A percentile compares a stretch with the other conserved stretches of the same genome.
These are phyloP conservation scores for Actinernus sp. DNA, from an alignment of 92 coral and sea anemone genomes.

Conservation along the genomic window DNA sequence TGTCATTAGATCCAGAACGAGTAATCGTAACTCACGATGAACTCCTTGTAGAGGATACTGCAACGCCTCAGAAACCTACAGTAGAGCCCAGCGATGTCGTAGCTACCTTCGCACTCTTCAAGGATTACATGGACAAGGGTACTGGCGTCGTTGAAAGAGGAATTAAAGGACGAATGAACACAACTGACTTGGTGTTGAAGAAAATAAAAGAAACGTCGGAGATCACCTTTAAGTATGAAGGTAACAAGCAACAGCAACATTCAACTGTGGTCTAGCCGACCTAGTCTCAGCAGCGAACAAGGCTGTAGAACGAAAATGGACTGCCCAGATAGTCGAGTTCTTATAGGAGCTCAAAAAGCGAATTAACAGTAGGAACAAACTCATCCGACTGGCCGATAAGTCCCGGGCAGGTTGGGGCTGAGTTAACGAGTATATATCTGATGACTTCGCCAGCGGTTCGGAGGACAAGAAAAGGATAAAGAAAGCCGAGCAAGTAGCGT, in stretches of 20 bases:
- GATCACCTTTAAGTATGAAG: no score
- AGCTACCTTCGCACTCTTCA: conserved; percentile 2
- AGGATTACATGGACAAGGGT: conserved; percentile 29
- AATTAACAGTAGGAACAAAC: conserved; percentile 42
- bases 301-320: conserved; percentile 2
- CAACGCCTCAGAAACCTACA: no score
- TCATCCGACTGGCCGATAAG: conserved; percentile 32
- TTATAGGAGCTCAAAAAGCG: conserved; percentile 24
- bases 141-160: conserved; percentile 5
- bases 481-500: no score
- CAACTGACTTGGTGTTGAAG: no score
- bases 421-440: conserved; percentile 44
- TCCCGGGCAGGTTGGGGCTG: conserved; percentile 36
- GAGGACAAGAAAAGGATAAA: no score
- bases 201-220: conserved; percentile 21
- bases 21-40: no score
- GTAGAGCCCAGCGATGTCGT: conserved; percentile 12
- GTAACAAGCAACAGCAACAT: conserved; percentile 35
- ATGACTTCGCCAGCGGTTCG: no score
- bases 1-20: no score
- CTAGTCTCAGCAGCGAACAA: conserved; percentile 9
- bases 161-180: conserved; percentile 11
- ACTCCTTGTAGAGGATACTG: no score
- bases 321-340: background rate
- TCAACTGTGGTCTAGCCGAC: conserved; percentile 16